Evolutionary conservation across 2,797 vertebrate species (phyloP), one percentile per base, ranked within the genome.

Genomic region (Squalus acanthias): DNA sequence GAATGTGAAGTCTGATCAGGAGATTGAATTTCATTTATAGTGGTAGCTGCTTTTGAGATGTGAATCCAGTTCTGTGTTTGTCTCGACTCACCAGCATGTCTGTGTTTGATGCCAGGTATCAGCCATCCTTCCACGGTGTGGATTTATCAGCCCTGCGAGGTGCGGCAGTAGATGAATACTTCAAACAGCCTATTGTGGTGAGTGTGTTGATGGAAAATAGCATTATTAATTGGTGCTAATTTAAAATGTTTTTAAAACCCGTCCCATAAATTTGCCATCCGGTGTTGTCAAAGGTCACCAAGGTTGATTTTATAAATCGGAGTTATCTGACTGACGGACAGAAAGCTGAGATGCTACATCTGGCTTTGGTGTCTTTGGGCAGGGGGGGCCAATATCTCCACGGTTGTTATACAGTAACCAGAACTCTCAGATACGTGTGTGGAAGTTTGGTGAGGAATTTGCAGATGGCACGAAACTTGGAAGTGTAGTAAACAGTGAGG

Each of bases 171-270:
- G 99, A 99, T 0, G 99, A 99, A 97, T 99, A 99, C 97, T 99
- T 99, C 97, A 98, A 98, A 96, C 99, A 99, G 98, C 99, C 99
- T 24, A 99, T 99, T 88, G 99, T 99, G 98, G 99, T 99, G 97
- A 12, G 98, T 97, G 65, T 46, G 26, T 29, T 69, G 96, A 57
- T 22, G 17, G 60, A 63, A 63, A 10, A 63, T 63, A 46, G 65
- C 65, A 33, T 69, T 46, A 39, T 20, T 93, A 93, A 39, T 67
- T 24, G n/a, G 3, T 60, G 88, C 88, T n/a, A 65, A n/a, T 17
- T 91, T 91, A 63, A 85, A 85, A 29, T 89, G 4, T 29, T 13
- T 92, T 65, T 92, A n/a, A 85, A 7, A 17, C 3, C 39, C 13
- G 33, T 33, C 3, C 13, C 29, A 13, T 33, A 91, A 63, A 91